Evolutionary conservation across 2,113 vertebrate species (phyloP).

Genomic region (Abramis brama): DNA sequence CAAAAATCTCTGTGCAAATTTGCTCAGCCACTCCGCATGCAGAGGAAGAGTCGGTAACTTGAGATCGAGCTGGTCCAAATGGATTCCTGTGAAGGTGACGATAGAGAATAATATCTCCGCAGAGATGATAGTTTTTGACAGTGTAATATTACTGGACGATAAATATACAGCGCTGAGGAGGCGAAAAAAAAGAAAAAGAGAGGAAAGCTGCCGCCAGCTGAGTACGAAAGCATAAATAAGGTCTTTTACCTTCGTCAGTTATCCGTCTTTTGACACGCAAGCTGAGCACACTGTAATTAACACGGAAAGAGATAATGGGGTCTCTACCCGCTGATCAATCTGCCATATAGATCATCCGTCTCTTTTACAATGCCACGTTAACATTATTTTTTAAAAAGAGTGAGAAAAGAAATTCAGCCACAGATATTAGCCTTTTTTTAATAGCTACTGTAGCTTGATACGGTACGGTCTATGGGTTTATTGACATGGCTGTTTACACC

Average conservation of each 20-base stretch:
- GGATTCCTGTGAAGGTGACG: slow-evolving; percentile 46
- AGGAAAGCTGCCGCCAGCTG: slow-evolving; percentile 63
- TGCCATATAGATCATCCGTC: slow-evolving; percentile 77
- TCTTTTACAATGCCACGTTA: slow-evolving; percentile 69
- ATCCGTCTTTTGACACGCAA: slow-evolving; percentile 81
- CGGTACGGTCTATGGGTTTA: slow-evolving; percentile 65
- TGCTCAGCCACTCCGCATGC: slow-evolving; percentile 18
- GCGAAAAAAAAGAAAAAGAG: slow-evolving; percentile 49
- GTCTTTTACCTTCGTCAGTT: slow-evolving; percentile 83
- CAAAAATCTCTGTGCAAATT: slow-evolving; percentile 51
- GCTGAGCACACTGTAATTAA: slow-evolving; percentile 81
- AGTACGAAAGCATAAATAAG: slow-evolving; percentile 80
- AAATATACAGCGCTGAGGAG: slow-evolving; percentile 68
- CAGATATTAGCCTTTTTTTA: slow-evolving; percentile 55
- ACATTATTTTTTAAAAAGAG: slow-evolving; percentile 63
- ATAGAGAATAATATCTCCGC: slow-evolving; percentile 63
- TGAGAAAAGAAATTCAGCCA: slow-evolving; percentile 58
- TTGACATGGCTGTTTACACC: slow-evolving; percentile 58
- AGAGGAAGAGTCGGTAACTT: slow-evolving; percentile 47
- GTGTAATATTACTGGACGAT: slow-evolving; percentile 70
- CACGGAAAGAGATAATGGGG: slow-evolving; percentile 83
- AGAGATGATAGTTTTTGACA: slow-evolving; percentile 69
- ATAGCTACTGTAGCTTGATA: slow-evolving; percentile 64
- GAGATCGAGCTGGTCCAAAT: slow-evolving; percentile 48
- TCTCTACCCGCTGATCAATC: slow-evolving; percentile 82